Percentiles rank a stretch among this genome's conserved stretches.
Evolutionary conservation across 2,113 vertebrate species (phyloP).

Genomic region (Bambusicola thoracicus): DNA sequence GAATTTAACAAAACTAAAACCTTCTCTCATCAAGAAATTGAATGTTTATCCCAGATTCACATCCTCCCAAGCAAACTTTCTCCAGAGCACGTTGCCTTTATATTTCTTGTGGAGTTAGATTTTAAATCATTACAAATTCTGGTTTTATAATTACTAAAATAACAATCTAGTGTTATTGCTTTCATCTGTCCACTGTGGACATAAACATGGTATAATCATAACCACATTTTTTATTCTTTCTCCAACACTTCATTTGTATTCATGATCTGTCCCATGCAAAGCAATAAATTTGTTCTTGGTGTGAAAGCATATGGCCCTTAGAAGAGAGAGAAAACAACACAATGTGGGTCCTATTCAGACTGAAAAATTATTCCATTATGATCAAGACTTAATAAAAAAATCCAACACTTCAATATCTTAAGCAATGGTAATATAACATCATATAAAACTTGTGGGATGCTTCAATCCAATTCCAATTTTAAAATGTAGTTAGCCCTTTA

Average conservation of each 20-base stretch:
- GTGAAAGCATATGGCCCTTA: slow-evolving; percentile 37
- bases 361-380: slow-evolving; percentile 16
- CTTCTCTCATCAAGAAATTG: not conserved
- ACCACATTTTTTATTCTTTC: slow-evolving; percentile 58
- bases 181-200: slow-evolving; percentile 59
- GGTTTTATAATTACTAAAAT: slow-evolving; percentile 63
- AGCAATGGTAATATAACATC: not conserved
- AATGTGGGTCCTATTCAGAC: slow-evolving; percentile 26
- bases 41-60: not conserved
- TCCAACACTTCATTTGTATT: slow-evolving; percentile 63
- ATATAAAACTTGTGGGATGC: not conserved
- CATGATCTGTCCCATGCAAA: slow-evolving; percentile 7
- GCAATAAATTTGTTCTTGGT: slow-evolving; percentile 28
- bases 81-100: not conserved
- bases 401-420: not conserved
- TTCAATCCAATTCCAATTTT: not conserved
- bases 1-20: not conserved
- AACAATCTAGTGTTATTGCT: slow-evolving; percentile 59
- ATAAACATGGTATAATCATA: slow-evolving; percentile 50
- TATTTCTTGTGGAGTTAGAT: slow-evolving; percentile 26
- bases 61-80: not conserved
- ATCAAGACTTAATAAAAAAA: not conserved
- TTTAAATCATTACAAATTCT: slow-evolving; percentile 49
- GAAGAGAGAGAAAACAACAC: slow-evolving; percentile 39
- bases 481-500: not conserved